phyloP scores from a whole-genome alignment of 1,140 invertebrate genomes.

The Scaptodrosophila lebanonensis region DNA sequence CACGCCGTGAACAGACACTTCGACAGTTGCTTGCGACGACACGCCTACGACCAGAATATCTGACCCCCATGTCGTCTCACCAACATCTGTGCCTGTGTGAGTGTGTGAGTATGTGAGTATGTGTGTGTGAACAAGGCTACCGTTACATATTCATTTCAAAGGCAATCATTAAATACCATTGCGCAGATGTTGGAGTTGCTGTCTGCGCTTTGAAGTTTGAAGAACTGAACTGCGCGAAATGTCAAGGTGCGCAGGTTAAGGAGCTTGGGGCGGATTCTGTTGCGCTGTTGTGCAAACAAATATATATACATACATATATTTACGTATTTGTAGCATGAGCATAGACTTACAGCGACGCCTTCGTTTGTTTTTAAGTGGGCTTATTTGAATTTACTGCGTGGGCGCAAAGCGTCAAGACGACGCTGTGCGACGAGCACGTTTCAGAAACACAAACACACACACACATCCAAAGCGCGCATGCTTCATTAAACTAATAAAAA shows the following conservation, averaged over 20 bases:
- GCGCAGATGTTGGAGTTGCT: constrained; percentile 16
- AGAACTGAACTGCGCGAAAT: too few species aligned
- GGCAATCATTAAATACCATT: constrained; percentile 57
- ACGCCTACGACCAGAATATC: too few species aligned
- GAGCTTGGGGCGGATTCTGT: too few species aligned
- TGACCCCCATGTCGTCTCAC: constrained; percentile 45
- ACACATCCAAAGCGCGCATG: neutral
- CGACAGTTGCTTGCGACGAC: constrained; percentile 27
- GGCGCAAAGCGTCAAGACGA: constrained; percentile 26
- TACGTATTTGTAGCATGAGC: too few species aligned
- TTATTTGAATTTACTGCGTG: constrained; percentile 51
- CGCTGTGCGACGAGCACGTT: constrained; percentile 19
- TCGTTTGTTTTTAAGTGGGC: too few species aligned
- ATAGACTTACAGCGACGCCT: too few species aligned
- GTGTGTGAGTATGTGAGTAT: neutral
- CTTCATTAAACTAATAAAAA: too few species aligned
- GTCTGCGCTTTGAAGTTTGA: constrained; percentile 48
- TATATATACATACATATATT: too few species aligned
- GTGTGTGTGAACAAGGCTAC: constrained; percentile 5
- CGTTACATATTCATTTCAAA: constrained; percentile 37
- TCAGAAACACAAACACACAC: neutral
- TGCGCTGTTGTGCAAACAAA: too few species aligned
- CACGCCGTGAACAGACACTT: constrained; percentile 1
- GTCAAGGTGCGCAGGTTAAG: too few species aligned
- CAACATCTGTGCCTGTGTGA: constrained; percentile 18